Conservation (phyloP, 2,797 vertebrate species). For the Pipistrellus pipistrellus region DNA sequence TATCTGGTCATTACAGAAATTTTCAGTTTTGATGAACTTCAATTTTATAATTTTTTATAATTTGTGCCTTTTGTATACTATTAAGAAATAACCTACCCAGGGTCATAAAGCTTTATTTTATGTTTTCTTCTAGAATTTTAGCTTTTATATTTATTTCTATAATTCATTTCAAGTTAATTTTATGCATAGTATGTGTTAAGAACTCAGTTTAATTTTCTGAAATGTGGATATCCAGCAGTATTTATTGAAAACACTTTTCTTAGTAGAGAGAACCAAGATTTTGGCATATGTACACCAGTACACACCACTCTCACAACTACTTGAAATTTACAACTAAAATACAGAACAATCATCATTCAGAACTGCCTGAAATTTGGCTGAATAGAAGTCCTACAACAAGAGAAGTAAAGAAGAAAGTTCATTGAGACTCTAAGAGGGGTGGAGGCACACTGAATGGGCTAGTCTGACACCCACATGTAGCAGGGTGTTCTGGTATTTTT, state of each 20-base stretch:
- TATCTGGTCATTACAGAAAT: not conserved
- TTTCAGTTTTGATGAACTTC: constrained; percentile 3
- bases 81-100: constrained; percentile 13
- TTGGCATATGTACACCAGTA: no score
- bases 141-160: constrained; percentile 8
- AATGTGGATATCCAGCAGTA: not conserved
- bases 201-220: not conserved
- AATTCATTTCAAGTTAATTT: constrained; percentile 43
- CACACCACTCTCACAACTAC: no score
- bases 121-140: not conserved
- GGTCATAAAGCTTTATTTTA: not conserved
- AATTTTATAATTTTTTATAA: not conserved
- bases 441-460: no score
- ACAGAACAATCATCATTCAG: no score
- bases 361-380: no score
- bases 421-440: no score
- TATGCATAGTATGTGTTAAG: not conserved
- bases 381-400: no score
- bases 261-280: not conserved
- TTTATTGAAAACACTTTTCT: constrained; percentile 38
- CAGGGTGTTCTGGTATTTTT: no score
- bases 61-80: not conserved
- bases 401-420: no score
- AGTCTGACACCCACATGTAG: no score
- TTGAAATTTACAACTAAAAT: no score